Evolutionary conservation across 2,888 invertebrate genomes (phyloP).

Genomic region (Amphipyra tragopoginis): DNA sequence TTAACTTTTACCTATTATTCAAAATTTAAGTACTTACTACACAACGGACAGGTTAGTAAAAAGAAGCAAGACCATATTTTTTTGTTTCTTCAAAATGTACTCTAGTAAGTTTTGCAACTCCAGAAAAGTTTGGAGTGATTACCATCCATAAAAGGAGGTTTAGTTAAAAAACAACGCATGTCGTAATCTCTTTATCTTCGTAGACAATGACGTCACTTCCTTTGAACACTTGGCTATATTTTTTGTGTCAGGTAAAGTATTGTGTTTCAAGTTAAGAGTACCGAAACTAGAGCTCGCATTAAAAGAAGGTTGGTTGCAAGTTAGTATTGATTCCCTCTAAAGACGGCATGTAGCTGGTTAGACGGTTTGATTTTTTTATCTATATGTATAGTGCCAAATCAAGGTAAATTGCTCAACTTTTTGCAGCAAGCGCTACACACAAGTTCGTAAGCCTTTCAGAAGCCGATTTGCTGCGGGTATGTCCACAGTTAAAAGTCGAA

Average conservation of each 20-base stretch:
- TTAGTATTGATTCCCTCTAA: conserved; percentile 13
- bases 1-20: conserved; percentile 7
- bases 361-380: neutral
- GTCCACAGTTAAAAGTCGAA: too few species aligned
- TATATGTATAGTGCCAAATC: too few species aligned
- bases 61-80: neutral
- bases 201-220: conserved; percentile 46
- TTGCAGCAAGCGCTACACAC: too few species aligned
- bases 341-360: neutral
- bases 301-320: conserved; percentile 7
- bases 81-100: neutral
- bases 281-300: conserved; percentile 17
- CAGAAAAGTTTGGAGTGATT: conserved; percentile 28
- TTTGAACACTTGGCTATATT: conserved; percentile 26
- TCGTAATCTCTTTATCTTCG: conserved; percentile 39
- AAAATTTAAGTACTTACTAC: neutral
- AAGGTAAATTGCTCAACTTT: too few species aligned
- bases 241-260: conserved; percentile 42
- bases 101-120: conserved; percentile 30
- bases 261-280: conserved; percentile 31
- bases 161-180: conserved; percentile 17
- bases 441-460: too few species aligned
- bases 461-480: too few species aligned
- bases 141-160: conserved; percentile 28
- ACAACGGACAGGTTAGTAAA: neutral